phyloP scores from a whole-genome alignment of 2,113 vertebrate genomes.

The Prochilodus magdalenae region DNA sequence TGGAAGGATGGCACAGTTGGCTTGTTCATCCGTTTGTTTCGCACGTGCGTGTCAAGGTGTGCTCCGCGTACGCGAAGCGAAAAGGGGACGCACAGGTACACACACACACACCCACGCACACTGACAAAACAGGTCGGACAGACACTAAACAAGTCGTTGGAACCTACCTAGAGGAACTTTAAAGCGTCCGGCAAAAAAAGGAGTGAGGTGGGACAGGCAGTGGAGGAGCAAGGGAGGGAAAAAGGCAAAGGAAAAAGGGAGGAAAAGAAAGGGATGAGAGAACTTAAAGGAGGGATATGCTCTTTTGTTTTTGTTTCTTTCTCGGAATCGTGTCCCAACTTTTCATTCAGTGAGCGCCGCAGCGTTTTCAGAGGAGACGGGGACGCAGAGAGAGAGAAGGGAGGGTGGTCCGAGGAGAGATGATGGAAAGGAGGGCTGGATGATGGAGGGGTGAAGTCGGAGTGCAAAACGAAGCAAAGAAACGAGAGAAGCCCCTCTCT shows the following conservation, averaged over 20 bases:
- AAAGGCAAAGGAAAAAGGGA: slow-evolving; percentile 70
- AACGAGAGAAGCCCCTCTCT: slow-evolving; percentile 63
- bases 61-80: slow-evolving; percentile 44
- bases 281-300: slow-evolving; percentile 64
- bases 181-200: slow-evolving; percentile 79
- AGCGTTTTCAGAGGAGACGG: slow-evolving; percentile 52
- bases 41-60: slow-evolving; percentile 48
- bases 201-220: slow-evolving; percentile 69
- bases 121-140: slow-evolving; percentile 50
- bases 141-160: slow-evolving; percentile 54
- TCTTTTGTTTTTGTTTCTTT: slow-evolving; percentile 61
- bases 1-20: slow-evolving; percentile 16
- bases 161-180: slow-evolving; percentile 66
- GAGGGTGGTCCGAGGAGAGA: slow-evolving; percentile 34
- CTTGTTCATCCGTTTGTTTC: slow-evolving; percentile 27
- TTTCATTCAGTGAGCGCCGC: slow-evolving; percentile 68
- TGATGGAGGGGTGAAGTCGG: slow-evolving; percentile 63
- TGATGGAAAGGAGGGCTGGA: slow-evolving; percentile 54
- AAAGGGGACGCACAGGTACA: slow-evolving; percentile 54
- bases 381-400: slow-evolving; percentile 19
- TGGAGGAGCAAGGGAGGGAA: slow-evolving; percentile 66
- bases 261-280: slow-evolving; percentile 60
- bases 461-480: slow-evolving; percentile 54
- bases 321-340: slow-evolving; percentile 71
- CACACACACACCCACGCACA: slow-evolving; percentile 51